Evolutionary conservation across 2,113 vertebrate species (phyloP).

Genomic region (Strix aluco): DNA sequence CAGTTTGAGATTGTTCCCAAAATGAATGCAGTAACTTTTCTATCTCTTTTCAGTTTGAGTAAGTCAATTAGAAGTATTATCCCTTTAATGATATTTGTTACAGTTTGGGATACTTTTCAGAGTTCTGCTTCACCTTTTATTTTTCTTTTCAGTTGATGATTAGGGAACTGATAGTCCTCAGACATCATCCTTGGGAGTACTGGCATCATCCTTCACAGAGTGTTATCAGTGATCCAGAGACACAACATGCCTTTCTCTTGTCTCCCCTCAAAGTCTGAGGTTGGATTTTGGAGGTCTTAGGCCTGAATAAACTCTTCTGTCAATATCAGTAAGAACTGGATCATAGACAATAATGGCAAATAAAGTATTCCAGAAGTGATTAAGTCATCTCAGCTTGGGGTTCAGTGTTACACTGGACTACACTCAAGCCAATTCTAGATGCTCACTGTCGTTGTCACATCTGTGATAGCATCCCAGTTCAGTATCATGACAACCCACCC

Average conservation of each 20-base stretch:
- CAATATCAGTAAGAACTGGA: not conserved
- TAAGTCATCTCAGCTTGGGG: not conserved
- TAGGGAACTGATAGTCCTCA: not conserved
- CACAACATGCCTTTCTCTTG: not conserved
- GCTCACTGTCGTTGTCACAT: not conserved
- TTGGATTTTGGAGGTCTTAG: not conserved
- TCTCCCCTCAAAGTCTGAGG: not conserved
- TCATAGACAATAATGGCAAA: not conserved
- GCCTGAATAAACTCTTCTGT: not conserved
- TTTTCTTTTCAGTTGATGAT: not conserved
- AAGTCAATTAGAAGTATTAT: not conserved
- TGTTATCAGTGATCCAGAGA: not conserved
- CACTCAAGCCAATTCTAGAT: not conserved
- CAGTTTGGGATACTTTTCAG: not conserved
- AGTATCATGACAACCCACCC: rapidly evolving
- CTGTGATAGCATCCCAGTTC: not conserved
- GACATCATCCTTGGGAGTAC: not conserved
- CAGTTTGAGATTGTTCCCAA: not conserved
- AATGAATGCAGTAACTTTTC: not conserved
- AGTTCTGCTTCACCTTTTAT: not conserved
- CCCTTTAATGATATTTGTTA: not conserved
- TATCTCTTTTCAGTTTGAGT: not conserved
- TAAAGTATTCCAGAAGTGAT: not conserved
- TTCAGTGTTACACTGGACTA: not conserved
- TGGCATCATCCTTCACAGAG: not conserved